phyloP scores from a whole-genome alignment of 2,888 invertebrate genomes.

The Miltochrista miniata region DNA sequence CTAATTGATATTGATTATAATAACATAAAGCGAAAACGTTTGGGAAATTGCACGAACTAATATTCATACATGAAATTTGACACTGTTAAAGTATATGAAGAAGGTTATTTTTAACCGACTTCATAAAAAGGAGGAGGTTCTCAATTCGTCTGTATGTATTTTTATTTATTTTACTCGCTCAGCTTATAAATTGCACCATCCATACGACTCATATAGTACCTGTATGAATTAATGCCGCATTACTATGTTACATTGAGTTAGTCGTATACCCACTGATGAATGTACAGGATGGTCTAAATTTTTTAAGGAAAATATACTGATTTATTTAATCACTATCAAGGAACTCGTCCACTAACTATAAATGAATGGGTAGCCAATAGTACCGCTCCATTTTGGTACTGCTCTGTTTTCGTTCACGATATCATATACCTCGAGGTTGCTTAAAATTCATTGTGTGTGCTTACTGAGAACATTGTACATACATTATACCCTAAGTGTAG shows the following conservation, averaged over 20 bases:
- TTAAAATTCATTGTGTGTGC: background rate
- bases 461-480: background rate
- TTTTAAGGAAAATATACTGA: background rate
- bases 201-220: constrained; percentile 50
- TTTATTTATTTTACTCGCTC: constrained; percentile 4
- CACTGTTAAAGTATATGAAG: too few species aligned
- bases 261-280: constrained; percentile 20
- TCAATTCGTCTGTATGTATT: too few species aligned
- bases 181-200: constrained; percentile 29
- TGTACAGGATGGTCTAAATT: constrained; percentile 39
- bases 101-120: too few species aligned
- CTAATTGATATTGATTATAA: too few species aligned
- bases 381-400: background rate
- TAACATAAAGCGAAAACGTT: too few species aligned
- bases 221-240: constrained; percentile 57
- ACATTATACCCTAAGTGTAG: too few species aligned
- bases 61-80: too few species aligned
- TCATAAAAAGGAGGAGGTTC: too few species aligned
- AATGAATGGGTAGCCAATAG: background rate
- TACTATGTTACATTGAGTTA: constrained; percentile 46
- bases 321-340: background rate
- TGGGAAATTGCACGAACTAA: too few species aligned
- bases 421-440: background rate
- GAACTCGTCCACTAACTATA: background rate
- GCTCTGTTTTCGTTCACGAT: background rate